Percentiles rank a stretch among this genome's conserved stretches.
Evolutionary conservation across 2,797 vertebrate genomes (phyloP).

Genomic region (Alfaro cultratus): DNA sequence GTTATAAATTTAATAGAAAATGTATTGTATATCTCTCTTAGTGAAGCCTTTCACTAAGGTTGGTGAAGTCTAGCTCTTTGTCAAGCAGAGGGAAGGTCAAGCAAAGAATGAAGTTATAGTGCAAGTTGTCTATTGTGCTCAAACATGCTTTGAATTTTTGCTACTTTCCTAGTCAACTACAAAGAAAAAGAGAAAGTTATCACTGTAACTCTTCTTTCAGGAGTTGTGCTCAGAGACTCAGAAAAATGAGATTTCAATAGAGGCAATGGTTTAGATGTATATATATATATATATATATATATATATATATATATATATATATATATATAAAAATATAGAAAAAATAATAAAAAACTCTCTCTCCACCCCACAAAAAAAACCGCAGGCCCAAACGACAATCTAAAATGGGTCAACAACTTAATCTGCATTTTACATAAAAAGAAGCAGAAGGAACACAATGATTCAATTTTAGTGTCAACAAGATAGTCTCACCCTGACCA

Average conservation of each 20-base stretch:
- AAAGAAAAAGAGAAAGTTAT: constrained; percentile 10
- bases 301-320: not conserved
- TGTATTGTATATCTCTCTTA: constrained; percentile 31
- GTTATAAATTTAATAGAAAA: constrained; percentile 40
- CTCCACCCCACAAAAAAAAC: not conserved
- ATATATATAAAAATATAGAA: not conserved
- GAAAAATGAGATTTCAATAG: not conserved
- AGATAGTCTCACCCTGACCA: not conserved
- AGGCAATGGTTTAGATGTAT: not conserved
- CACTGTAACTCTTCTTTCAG: not conserved
- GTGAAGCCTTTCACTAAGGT: constrained; percentile 82
- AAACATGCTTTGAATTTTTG: constrained; percentile 31
- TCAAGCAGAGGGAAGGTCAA: constrained; percentile 38
- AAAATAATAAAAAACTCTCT: not conserved
- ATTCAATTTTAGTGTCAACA: not conserved
- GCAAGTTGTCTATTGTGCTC: constrained; percentile 18
- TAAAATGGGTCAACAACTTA: not conserved
- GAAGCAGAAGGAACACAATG: not conserved
- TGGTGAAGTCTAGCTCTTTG: constrained; percentile 78
- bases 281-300: not conserved
- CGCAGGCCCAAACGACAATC: not conserved
- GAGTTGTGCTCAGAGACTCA: not conserved
- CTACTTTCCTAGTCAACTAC: constrained; percentile 25
- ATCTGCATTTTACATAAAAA: not conserved
- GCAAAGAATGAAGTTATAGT: constrained; percentile 8